A percentile compares a stretch with the other conserved stretches of the same genome.
Evolutionary conservation across 2,113 vertebrate species (phyloP).

Genomic region (Megaptera novaeangliae): DNA sequence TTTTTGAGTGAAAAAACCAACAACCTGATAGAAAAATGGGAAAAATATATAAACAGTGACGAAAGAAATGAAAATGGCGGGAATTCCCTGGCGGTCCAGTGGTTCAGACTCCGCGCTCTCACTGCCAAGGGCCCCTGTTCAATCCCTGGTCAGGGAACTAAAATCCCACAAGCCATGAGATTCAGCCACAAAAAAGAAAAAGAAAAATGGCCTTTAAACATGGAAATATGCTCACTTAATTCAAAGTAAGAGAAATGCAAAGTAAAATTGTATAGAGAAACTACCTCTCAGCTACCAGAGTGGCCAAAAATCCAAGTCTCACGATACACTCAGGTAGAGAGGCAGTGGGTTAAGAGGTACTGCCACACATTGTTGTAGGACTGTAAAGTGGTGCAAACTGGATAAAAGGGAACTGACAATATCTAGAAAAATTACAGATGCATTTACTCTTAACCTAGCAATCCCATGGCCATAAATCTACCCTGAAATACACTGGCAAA

Average conservation of each 20-base stretch:
- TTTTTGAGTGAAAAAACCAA: background rate
- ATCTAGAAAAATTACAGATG: background rate
- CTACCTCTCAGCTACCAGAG: background rate
- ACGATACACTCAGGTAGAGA: background rate
- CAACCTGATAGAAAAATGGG: background rate
- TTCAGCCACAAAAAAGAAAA: too few relatives aligned
- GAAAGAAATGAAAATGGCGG: background rate
- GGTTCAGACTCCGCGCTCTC: too few relatives aligned
- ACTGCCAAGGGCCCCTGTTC: too few relatives aligned
- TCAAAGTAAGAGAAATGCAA: conserved; percentile 6
- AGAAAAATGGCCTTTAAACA: background rate
- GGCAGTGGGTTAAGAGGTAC: background rate
- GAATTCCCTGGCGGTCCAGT: too few relatives aligned
- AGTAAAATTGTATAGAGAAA: background rate
- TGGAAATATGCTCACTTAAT: background rate
- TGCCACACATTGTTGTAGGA: background rate
- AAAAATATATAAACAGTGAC: background rate
- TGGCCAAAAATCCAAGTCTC: background rate
- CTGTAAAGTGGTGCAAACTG: background rate
- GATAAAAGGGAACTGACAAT: background rate
- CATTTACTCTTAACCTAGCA: background rate
- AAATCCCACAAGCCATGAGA: too few relatives aligned
- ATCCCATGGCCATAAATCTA: background rate
- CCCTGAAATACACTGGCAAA: background rate
- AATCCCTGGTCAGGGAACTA: too few relatives aligned